These are phyloP conservation scores for Chionomys nivalis DNA, from an alignment of 2,113 vertebrate species.

Conservation along the genomic window DNA sequence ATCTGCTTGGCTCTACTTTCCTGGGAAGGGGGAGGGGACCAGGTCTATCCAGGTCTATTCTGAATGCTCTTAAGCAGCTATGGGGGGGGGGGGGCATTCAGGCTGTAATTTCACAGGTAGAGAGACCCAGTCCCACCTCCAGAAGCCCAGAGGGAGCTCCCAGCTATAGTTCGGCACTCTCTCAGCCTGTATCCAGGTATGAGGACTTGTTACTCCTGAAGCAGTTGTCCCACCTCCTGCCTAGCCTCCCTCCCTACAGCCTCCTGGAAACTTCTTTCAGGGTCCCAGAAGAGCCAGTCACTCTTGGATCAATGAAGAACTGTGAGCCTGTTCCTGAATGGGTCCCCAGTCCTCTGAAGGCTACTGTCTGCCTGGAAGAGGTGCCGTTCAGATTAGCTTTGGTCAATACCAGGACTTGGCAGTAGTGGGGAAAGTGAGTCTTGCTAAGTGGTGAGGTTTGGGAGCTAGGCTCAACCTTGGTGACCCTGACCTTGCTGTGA, in stretches of 20 bases:
- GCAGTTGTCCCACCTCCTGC: rapidly evolving
- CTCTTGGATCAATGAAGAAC: neutral
- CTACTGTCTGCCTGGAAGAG: neutral
- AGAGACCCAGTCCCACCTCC: neutral
- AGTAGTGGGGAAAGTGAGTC: neutral
- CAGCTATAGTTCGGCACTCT: neutral
- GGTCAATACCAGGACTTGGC: neutral
- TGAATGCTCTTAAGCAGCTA: neutral
- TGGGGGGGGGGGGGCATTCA: neutral
- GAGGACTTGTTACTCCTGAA: neutral
- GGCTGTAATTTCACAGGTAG: neutral
- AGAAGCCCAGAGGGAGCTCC: neutral
- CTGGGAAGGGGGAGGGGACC: neutral
- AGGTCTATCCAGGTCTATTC: neutral
- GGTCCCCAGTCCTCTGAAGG: neutral
- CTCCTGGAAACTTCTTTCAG: neutral
- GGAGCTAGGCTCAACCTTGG: neutral
- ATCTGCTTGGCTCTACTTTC: neutral
- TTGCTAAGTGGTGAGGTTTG: neutral
- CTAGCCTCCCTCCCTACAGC: neutral
- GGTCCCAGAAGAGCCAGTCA: neutral
- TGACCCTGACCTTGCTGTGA: neutral
- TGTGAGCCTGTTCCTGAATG: neutral
- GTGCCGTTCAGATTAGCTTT: neutral
- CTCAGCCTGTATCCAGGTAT: neutral